phyloP scores from a whole-genome alignment of 2,113 vertebrate species.

The Seriola aureovittata region DNA sequence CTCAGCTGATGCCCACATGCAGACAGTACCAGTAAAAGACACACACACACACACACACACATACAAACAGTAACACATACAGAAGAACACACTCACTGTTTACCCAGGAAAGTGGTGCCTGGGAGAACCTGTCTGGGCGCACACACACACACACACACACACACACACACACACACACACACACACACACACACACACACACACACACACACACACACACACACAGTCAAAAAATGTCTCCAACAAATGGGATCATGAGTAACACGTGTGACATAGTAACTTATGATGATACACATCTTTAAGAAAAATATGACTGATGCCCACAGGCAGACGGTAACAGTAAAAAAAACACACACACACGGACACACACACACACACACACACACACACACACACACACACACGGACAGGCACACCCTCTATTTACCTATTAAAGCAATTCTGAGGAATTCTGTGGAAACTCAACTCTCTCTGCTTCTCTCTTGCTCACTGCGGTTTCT shows the following conservation, averaged over 20 bases:
- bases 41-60: background rate
- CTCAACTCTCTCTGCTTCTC: conserved; percentile 62
- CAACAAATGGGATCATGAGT: conserved; percentile 31
- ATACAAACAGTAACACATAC: background rate
- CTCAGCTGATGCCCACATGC: no score
- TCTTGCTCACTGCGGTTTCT: conserved; percentile 67
- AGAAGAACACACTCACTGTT: conserved; percentile 21
- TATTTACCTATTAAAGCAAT: conserved; percentile 79
- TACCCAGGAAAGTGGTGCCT: conserved; percentile 24
- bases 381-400: conserved; percentile 40
- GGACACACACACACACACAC: conserved; percentile 28
- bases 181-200: conserved; percentile 8
- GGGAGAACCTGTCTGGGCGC: conserved; percentile 12
- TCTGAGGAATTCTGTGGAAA: conserved; percentile 79
- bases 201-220: conserved; percentile 13
- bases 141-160: conserved; percentile 16
- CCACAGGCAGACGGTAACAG: conserved; percentile 12
- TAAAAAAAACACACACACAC: conserved; percentile 34
- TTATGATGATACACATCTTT: conserved; percentile 32
- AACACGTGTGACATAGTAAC: background rate
- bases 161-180: conserved; percentile 1
- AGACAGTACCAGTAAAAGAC: no score
- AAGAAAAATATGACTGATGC: conserved; percentile 35
- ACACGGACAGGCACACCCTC: conserved; percentile 62
- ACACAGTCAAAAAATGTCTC: conserved; percentile 14